Percentiles rank a stretch among this genome's conserved stretches.
Conservation (phyloP, 2,888 invertebrate species). For the Cryptophagus acutangulus region DNA sequence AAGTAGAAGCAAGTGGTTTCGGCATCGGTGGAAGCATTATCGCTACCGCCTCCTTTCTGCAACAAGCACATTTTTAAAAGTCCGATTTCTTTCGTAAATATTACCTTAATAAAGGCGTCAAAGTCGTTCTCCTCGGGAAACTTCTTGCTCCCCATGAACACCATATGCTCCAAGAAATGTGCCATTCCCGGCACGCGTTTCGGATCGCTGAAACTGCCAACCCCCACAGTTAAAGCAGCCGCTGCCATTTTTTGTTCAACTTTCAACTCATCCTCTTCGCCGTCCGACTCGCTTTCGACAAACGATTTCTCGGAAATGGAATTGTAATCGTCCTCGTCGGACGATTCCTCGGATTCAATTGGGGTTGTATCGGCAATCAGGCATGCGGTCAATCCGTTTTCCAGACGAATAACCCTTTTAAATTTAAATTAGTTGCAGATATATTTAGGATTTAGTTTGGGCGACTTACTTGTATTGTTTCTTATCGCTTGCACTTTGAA, state of each 20-base stretch:
- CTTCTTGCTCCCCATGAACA: constrained; percentile 91
- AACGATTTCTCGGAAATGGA: constrained; percentile 41
- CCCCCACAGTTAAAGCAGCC: constrained; percentile 69
- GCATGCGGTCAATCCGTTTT: constrained; percentile 68
- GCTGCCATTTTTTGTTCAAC: constrained; percentile 52
- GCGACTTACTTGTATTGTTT: constrained; percentile 65
- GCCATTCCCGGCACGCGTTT: constrained; percentile 71
- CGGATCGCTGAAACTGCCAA: constrained; percentile 78
- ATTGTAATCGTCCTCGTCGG: constrained; percentile 40
- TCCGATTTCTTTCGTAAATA: not conserved
- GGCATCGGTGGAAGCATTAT: constrained; percentile 83
- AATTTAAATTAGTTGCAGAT: not conserved
- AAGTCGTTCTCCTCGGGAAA: constrained; percentile 83
- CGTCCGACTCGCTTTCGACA: constrained; percentile 22
- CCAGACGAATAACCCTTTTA: constrained; percentile 57
- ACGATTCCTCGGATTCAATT: constrained; percentile 48
- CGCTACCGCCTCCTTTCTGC: constrained; percentile 75
- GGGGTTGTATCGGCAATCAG: constrained; percentile 59
- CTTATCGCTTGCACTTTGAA: constrained; percentile 71
- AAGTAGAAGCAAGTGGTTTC: constrained; percentile 87
- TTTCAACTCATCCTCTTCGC: constrained; percentile 18
- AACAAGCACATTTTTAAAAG: no score
- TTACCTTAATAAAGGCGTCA: constrained; percentile 70
- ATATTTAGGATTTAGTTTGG: not conserved
- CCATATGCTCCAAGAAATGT: constrained; percentile 87